A percentile compares a stretch with the other conserved stretches of the same genome.
These are phyloP conservation scores for Andrena praecox DNA, from an alignment of 2,888 invertebrate species.

Conservation along the genomic window DNA sequence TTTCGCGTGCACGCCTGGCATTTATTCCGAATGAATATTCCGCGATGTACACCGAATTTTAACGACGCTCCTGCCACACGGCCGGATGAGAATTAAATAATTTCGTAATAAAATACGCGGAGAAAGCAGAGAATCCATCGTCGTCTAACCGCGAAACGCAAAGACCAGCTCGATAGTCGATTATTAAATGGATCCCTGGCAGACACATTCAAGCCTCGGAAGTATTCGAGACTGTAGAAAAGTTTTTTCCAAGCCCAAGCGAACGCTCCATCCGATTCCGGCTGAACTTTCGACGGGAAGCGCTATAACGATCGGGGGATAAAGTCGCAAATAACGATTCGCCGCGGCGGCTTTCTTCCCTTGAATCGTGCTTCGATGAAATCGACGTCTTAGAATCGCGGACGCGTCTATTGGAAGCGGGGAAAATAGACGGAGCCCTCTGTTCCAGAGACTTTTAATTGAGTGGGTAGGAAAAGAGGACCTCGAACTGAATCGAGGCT, in stretches of 20 bases:
- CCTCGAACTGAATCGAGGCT: too few relatives aligned
- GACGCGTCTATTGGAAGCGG: background rate
- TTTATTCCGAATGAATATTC: constrained; percentile 18
- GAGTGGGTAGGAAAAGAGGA: background rate
- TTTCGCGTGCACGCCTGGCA: background rate
- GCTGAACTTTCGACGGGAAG: background rate
- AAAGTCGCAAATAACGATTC: constrained; percentile 21
- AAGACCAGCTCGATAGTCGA: background rate
- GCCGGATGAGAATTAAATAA: constrained; percentile 10
- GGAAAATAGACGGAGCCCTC: background rate
- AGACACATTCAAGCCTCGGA: background rate
- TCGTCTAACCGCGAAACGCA: background rate
- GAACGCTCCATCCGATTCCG: background rate
- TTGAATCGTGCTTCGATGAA: constrained; percentile 2
- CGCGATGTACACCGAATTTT: background rate
- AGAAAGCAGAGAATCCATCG: background rate
- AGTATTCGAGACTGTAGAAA: background rate
- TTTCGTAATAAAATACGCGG: constrained; percentile 6
- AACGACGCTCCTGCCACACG: background rate
- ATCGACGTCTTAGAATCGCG: background rate
- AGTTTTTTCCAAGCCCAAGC: background rate
- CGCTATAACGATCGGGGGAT: background rate
- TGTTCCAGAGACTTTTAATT: background rate
- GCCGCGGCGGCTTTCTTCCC: background rate
- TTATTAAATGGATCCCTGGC: background rate